Base-by-base conservation (phyloP, 1,140 invertebrate genomes). In the Drosophila obscura region DNA sequence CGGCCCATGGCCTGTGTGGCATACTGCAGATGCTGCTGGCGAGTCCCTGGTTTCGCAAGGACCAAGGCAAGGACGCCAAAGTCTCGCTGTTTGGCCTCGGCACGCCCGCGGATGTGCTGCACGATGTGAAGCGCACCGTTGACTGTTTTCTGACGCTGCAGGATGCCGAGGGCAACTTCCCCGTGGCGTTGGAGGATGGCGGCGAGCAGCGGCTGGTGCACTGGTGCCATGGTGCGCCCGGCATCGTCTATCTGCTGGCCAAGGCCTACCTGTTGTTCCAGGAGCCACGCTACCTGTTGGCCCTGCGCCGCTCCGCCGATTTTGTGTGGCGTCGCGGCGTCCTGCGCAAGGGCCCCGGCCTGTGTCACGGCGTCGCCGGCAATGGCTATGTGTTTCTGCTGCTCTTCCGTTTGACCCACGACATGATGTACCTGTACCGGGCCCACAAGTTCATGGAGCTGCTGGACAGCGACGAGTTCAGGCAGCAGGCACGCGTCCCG, bases 141-240 rank as follows among this genome's bases (percentile, higher is more conserved):
- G 90, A 92, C 45, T 96, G 58, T 94, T 96, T 77, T 92, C 93
- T 61, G 95, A 94, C 88, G 74, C 96, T 64, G 90, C 95, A 96
- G 92, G 94, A 94, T 49, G 53, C 88, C 2, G 93, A 95, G 57
- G 96, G 96, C 1, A 97, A 97, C 90, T 97, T 96, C 92, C 96
- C 96, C 0, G 94, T 94, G 65, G 94, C 95, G 2, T 93, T 95
- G 87, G 96, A 96, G 90, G 96, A 97, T 91, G 81, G 92, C 8
- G 74, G 90, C 5, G 92, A 93, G 1, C 90, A 93, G 67, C 95
- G 96, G 65, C 87, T 97, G 3, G 94, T 97, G 5, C 97, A 98
- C 84, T 97, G 96, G 96, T 98, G 97, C 92, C 96, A 97, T 92
- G 97, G 97, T 2, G 96, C 96, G 26, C 95, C 96, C 50, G 96